Conservation (phyloP, 2,113 vertebrate genomes). For the Martes martes region DNA sequence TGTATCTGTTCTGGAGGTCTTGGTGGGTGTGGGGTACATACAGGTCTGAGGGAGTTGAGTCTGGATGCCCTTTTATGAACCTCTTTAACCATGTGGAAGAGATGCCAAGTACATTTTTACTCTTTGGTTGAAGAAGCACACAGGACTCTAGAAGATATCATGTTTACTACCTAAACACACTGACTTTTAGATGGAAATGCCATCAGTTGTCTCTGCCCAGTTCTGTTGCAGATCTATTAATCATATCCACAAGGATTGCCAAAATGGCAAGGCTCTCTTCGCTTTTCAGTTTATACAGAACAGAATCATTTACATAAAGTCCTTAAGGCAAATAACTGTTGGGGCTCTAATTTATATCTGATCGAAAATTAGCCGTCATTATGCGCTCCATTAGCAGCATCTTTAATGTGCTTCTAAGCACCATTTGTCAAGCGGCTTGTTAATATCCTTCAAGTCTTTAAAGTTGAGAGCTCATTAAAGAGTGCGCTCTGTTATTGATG, state of each 20-base stretch:
- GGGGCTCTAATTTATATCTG: conserved; percentile 99
- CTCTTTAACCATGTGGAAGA: not conserved
- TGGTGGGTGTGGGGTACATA: not conserved
- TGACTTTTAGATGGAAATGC: conserved; percentile 84
- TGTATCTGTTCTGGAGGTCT: not conserved
- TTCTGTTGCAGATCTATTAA: conserved; percentile 90
- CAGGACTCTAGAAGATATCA: not conserved
- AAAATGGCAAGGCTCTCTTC: conserved; percentile 84
- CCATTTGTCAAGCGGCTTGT: conserved; percentile 99
- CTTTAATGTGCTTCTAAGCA: conserved; percentile 99
- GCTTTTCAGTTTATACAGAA: conserved; percentile 97
- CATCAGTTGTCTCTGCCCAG: conserved; percentile 89
- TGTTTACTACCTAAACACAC: conserved; percentile 59
- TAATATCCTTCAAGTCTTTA: conserved; percentile 99
- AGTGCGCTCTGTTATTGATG: conserved; percentile 95
- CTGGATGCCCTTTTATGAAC: not conserved
- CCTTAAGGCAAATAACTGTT: conserved; percentile 99
- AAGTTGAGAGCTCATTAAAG: conserved; percentile 99
- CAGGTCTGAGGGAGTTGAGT: not conserved
- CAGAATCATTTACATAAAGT: conserved; percentile 99
- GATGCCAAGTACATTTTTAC: conserved; percentile 26
- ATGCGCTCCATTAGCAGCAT: conserved; percentile 99
- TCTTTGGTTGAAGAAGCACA: not conserved
- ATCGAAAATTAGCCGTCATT: conserved; percentile 99
- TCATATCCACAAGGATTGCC: conserved; percentile 90